phyloP scores from a whole-genome alignment of 2,797 vertebrate genomes.

The Sorex maritimensis region DNA sequence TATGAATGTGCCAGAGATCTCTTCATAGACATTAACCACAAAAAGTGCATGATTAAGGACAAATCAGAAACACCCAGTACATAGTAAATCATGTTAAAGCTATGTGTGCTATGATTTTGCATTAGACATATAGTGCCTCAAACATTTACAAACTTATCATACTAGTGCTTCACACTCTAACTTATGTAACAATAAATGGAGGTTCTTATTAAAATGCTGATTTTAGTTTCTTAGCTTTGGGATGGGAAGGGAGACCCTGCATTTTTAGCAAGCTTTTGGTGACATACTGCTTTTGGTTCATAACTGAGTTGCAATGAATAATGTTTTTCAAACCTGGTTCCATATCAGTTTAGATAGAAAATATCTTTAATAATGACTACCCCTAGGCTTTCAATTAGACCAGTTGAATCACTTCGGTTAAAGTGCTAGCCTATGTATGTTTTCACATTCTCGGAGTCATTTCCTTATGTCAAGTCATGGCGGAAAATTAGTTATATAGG shows the following conservation, averaged over 20 bases:
- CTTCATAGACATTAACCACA: background rate
- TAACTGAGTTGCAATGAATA: background rate
- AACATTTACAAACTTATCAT: no score
- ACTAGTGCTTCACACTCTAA: background rate
- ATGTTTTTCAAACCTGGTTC: background rate
- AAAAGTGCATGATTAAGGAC: conserved; percentile 11
- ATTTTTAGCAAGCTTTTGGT: conserved; percentile 3
- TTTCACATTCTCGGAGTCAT: background rate
- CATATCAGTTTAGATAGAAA: background rate
- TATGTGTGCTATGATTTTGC: background rate
- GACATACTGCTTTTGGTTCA: background rate
- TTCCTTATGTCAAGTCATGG: background rate
- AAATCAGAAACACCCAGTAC: background rate
- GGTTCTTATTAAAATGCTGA: conserved; percentile 39
- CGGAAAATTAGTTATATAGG: background rate
- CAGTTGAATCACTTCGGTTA: background rate
- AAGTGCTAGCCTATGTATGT: background rate
- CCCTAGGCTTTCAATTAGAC: background rate
- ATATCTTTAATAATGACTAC: conserved; percentile 10
- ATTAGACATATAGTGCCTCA: background rate
- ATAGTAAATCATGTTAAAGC: background rate
- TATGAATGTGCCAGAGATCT: conserved; percentile 15
- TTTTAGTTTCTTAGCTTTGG: background rate
- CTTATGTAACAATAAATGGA: background rate
- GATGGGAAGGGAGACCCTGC: background rate